Conservation (phyloP, 2,797 vertebrate species). For the Telmatherina bonti region DNA sequence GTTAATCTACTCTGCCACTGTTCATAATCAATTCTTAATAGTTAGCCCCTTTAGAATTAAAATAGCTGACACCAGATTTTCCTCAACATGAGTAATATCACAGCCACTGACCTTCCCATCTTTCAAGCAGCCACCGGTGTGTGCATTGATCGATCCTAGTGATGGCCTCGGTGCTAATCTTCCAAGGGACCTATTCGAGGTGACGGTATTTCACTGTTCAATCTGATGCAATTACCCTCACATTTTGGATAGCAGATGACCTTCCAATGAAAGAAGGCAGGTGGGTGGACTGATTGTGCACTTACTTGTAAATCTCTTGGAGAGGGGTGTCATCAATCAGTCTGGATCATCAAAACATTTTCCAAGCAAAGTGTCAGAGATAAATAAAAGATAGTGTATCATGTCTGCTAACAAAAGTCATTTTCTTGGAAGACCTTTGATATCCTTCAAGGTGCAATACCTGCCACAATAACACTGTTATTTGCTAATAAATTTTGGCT, state of each 20-base stretch:
- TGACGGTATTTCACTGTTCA: constrained; percentile 73
- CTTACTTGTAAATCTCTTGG: constrained; percentile 1
- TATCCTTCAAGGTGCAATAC: constrained; percentile 26
- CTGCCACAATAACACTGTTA: constrained; percentile 18
- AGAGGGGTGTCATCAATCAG: constrained; percentile 40
- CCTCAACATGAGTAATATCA: constrained; percentile 52
- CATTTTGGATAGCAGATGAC: constrained; percentile 64
- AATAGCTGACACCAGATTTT: constrained; percentile 60
- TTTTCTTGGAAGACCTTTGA: constrained; percentile 10
- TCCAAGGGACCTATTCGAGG: constrained; percentile 60
- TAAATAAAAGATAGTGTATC: constrained; percentile 4
- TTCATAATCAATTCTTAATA: constrained; percentile 66
- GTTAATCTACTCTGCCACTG: constrained; percentile 49
- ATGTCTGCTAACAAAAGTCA: constrained; percentile 6
- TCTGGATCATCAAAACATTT: constrained; percentile 35
- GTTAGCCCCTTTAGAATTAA: constrained; percentile 74
- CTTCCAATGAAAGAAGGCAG: constrained; percentile 51
- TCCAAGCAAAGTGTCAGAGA: constrained; percentile 8
- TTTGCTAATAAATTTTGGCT: constrained; percentile 34
- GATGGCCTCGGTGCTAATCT: constrained; percentile 75
- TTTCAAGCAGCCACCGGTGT: constrained; percentile 54
- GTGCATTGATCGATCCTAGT: constrained; percentile 68
- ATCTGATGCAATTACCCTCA: constrained; percentile 75
- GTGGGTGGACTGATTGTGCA: constrained; percentile 24
- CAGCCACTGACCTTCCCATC: constrained; percentile 76